phyloP scores from a whole-genome alignment of 2,888 invertebrate genomes.

The Lasius platythorax region DNA sequence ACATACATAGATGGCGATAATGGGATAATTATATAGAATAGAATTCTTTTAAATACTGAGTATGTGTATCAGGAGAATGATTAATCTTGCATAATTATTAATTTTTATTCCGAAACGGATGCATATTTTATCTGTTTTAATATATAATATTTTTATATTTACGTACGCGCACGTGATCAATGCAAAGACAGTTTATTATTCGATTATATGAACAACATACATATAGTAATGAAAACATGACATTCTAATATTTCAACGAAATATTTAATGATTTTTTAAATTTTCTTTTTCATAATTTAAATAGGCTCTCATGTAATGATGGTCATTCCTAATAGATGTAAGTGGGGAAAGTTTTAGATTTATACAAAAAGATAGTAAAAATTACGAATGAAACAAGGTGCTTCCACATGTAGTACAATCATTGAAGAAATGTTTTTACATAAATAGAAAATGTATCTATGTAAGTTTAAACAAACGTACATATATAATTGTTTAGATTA shows the following conservation, averaged over 20 bases:
- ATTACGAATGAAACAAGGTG: not conserved
- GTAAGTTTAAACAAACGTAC: not conserved
- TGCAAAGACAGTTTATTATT: not conserved
- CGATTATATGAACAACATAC: not conserved
- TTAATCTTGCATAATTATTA: not conserved
- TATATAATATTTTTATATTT: constrained; percentile 3
- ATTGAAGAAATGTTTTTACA: not conserved
- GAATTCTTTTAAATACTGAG: not conserved
- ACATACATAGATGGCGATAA: not conserved
- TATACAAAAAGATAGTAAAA: not conserved
- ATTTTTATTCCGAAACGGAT: not conserved
- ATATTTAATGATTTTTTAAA: not conserved
- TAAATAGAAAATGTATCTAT: not conserved
- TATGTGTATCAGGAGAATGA: not conserved
- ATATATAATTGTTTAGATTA: not conserved
- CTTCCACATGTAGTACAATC: not conserved
- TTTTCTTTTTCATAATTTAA: not conserved
- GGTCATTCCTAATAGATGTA: constrained; percentile 1
- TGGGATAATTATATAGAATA: not conserved
- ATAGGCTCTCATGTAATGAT: not conserved
- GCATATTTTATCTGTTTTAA: not conserved
- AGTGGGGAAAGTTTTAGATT: not conserved
- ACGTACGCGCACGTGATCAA: not conserved
- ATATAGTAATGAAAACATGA: not conserved
- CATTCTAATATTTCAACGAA: not conserved